Evolutionary conservation across 2,888 invertebrate species (phyloP), one percentile per base, ranked within the genome.

Genomic region (Cabera pusaria): DNA sequence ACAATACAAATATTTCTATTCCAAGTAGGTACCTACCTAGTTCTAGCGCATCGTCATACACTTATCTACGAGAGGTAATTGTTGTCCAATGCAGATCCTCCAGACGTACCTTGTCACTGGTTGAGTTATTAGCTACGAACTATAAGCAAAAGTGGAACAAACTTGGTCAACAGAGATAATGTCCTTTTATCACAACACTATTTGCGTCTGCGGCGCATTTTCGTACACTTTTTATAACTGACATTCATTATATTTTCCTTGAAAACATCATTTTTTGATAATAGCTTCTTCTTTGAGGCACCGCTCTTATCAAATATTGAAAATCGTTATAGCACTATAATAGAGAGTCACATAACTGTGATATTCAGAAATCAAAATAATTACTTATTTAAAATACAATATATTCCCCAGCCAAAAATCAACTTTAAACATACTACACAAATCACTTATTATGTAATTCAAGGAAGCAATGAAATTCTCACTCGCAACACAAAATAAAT

Each of bases 131-230:
- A 52, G 45, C 32, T 43, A 29, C 50, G 64, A 65, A 72, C 32
- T 43, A 29, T 52, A 64, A 65, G 71, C 63, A 57, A 65, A 77
- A 76, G 66, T 76, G 53, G 70, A 73, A 67, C 80, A 69, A 62
- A 74, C 72, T 82, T 64, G 59, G 65, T 73, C 72, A 82, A 77
- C 77, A 82, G 62, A 59, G 73, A 76, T 79, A 76, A 68, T 60
- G 62, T 16, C 41, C 61, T 73, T 79, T 17, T 8, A 69, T 72
- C 79, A 72, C 64, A 51, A 46, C 69, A 74, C 69, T 77, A 82
- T 85, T 85, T 85, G 65, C 82, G 80, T 49, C 75, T 71, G 16
- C 80, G 82, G 49, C 83, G 78, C 84, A 85, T 82, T 76, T 76
- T 74, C 48, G 47, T 45, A 42, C 59, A 66, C 60, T 57, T 37